phyloP scores from a whole-genome alignment of 92 coral and sea anemone species.

The Palythoa heliodiscus region DNA sequence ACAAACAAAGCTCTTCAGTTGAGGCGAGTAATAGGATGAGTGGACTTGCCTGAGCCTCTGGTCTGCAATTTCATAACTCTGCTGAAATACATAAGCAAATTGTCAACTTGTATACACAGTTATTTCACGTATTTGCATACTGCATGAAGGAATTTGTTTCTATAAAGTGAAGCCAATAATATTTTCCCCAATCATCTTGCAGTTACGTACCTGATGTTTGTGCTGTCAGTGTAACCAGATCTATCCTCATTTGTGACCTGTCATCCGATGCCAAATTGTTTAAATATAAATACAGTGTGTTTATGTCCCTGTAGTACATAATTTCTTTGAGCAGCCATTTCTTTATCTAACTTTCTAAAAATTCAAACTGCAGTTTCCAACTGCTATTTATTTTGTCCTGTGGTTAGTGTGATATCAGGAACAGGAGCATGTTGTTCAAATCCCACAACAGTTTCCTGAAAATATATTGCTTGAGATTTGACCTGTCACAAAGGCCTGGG shows the following conservation, averaged over 20 bases:
- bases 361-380: background rate
- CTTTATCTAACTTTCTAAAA: background rate
- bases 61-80: too few species aligned
- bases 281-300: conserved; percentile 31
- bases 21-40: too few species aligned
- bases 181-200: conserved; percentile 18
- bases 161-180: conserved; percentile 17
- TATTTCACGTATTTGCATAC: background rate
- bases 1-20: too few species aligned
- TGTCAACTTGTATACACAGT: too few species aligned
- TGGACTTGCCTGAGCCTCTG: too few species aligned
- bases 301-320: background rate
- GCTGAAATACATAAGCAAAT: too few species aligned
- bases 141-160: conserved; percentile 27
- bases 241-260: conserved; percentile 13
- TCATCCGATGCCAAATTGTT: conserved; percentile 34
- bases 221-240: conserved; percentile 33
- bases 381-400: background rate
- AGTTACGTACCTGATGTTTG: conserved; percentile 14
- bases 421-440: conserved; percentile 2
- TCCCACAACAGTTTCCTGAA: conserved; percentile 6
- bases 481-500: conserved; percentile 35
- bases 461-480: background rate
- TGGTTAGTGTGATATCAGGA: background rate
- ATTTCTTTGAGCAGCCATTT: background rate